Evolutionary conservation across 2,888 invertebrate genomes (phyloP).

Genomic region (Tromatobia lineatoria): DNA sequence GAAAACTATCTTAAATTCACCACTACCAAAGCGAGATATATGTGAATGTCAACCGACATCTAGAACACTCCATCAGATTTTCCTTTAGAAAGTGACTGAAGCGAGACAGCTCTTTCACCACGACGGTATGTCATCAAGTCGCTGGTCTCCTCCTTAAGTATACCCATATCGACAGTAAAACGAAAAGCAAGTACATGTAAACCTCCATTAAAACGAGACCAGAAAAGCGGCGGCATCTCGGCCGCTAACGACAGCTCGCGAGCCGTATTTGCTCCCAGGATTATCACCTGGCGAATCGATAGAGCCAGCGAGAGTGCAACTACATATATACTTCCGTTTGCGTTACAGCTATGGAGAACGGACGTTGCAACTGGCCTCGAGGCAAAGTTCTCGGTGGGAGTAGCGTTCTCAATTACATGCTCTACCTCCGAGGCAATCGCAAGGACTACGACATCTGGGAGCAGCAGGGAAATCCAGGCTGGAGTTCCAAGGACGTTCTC

Average conservation of each 20-base stretch:
- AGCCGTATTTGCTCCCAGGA: not conserved
- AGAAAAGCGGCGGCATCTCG: not conserved
- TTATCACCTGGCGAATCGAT: not conserved
- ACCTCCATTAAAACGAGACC: not conserved
- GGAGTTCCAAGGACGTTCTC: constrained; percentile 93
- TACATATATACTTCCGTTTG: constrained; percentile 1
- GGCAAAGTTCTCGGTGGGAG: constrained; percentile 97
- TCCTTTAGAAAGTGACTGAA: constrained; percentile 60
- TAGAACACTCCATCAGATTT: constrained; percentile 44
- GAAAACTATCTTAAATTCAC: too few species aligned
- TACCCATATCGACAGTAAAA: not conserved
- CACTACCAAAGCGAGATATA: not conserved
- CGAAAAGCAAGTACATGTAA: not conserved
- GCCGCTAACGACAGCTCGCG: not conserved
- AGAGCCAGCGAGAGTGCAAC: not conserved
- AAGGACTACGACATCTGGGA: constrained; percentile 97
- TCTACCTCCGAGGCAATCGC: constrained; percentile 95
- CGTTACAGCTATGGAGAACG: constrained; percentile 91
- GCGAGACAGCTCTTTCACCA: constrained; percentile 5
- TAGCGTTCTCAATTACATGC: constrained; percentile 96
- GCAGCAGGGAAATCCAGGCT: constrained; percentile 93
- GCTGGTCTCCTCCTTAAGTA: not conserved
- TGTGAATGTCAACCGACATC: not conserved
- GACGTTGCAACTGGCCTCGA: constrained; percentile 96
- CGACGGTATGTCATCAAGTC: not conserved